Evolutionary conservation across 2,113 vertebrate species (phyloP).

Genomic region (Morone chrysops): DNA sequence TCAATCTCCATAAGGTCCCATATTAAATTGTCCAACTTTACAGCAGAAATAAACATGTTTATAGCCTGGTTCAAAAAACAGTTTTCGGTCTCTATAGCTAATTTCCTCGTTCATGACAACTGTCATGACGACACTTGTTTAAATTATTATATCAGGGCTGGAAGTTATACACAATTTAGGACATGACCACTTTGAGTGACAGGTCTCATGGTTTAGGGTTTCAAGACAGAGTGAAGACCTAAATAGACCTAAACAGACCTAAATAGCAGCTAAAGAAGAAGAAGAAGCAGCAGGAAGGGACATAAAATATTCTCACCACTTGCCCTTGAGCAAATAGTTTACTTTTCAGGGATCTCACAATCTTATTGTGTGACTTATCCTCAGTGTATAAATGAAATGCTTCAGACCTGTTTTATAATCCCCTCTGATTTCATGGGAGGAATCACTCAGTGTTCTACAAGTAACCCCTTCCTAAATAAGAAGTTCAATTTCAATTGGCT

Average conservation of each 20-base stretch:
- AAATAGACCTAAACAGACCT: too few species aligned
- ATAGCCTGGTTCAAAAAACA: too few species aligned
- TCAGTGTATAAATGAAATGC: neutral
- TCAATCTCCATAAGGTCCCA: too few species aligned
- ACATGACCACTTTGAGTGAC: too few species aligned
- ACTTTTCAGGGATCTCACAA: neutral
- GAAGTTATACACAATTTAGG: too few species aligned
- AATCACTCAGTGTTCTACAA: neutral
- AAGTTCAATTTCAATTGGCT: conserved; percentile 33
- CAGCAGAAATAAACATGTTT: too few species aligned
- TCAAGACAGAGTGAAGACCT: neutral
- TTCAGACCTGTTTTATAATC: conserved; percentile 4
- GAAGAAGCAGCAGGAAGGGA: neutral
- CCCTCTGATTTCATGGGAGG: conserved; percentile 22
- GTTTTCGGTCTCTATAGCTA: too few species aligned
- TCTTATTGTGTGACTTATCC: conserved; percentile 7
- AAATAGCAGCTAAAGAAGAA: neutral
- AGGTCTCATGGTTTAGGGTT: too few species aligned
- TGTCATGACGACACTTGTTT: too few species aligned
- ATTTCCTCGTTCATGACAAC: too few species aligned
- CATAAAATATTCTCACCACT: neutral
- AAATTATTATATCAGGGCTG: too few species aligned
- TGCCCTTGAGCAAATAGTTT: neutral
- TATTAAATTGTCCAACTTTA: too few species aligned
- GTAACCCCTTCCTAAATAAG: conserved; percentile 18